Conservation (phyloP, 2,113 vertebrate genomes). For the Uria aalge region DNA sequence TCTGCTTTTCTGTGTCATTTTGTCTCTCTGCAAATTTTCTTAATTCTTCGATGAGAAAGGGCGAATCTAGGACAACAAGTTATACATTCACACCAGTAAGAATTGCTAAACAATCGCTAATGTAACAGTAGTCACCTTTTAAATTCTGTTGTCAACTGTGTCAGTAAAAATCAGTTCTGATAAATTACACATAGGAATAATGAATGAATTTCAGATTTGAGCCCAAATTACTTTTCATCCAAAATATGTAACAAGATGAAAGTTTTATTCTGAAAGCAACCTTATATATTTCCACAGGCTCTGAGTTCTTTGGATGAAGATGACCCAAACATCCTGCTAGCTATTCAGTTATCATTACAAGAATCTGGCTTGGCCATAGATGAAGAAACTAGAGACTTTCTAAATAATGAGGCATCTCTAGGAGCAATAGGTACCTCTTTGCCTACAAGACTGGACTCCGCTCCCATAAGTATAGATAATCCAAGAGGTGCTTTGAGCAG, state of each 20-base stretch:
- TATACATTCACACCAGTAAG: background rate
- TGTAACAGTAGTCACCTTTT: background rate
- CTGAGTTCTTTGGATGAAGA: constrained; percentile 95
- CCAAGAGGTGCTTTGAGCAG: constrained; percentile 88
- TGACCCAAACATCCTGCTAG: constrained; percentile 95
- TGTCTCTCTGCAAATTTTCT: constrained; percentile 17
- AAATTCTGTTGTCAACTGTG: background rate
- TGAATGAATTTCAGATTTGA: background rate
- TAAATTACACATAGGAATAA: background rate
- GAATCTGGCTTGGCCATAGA: constrained; percentile 85
- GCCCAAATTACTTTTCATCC: background rate
- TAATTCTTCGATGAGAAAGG: background rate
- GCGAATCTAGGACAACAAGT: background rate
- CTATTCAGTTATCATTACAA: constrained; percentile 97
- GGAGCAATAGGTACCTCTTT: constrained; percentile 94
- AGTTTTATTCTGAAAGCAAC: constrained; percentile 24
- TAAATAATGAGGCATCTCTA: constrained; percentile 85
- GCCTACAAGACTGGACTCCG: constrained; percentile 88
- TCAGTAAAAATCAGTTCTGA: background rate
- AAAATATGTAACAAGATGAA: background rate
- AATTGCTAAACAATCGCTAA: background rate
- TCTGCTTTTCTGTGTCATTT: constrained; percentile 20
- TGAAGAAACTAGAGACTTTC: constrained; percentile 81
- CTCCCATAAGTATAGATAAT: constrained; percentile 77
- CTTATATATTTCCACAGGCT: constrained; percentile 74